These are phyloP conservation scores for Caenorhabditis wallacei DNA, from an alignment of 2,888 invertebrate species.

Conservation along the genomic window DNA sequence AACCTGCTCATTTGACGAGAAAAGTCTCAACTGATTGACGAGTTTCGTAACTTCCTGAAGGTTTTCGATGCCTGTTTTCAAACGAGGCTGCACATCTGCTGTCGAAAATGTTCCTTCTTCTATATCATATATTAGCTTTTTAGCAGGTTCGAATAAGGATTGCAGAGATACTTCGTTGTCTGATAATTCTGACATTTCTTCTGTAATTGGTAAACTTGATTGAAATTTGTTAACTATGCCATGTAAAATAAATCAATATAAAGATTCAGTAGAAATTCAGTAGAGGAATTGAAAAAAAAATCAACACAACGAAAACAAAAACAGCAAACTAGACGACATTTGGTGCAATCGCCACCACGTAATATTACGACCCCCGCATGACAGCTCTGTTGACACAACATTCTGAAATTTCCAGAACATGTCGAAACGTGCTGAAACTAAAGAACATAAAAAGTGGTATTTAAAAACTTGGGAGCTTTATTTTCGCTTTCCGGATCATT, in stretches of 20 bases:
- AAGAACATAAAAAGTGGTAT: neutral
- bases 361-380: neutral
- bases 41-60: conserved; percentile 66
- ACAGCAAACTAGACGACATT: conserved; percentile 8
- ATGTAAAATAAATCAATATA: neutral
- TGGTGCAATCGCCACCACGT: conserved; percentile 30
- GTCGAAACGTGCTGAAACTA: neutral
- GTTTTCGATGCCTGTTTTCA: conserved; percentile 49
- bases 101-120: conserved; percentile 57
- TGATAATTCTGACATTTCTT: conserved; percentile 52
- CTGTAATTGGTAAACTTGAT: neutral
- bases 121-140: conserved; percentile 57
- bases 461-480: too few relatives aligned
- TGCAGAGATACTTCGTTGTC: conserved; percentile 50
- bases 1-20: conserved; percentile 73
- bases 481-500: too few relatives aligned
- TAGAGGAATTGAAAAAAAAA: neutral
- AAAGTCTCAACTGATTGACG: conserved; percentile 70
- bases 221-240: neutral
- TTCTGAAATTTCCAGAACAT: conserved; percentile 11
- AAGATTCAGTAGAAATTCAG: too few relatives aligned
- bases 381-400: neutral
- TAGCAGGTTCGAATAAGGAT: conserved; percentile 42
- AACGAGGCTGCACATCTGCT: conserved; percentile 46
- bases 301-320: conserved; percentile 20